These are phyloP conservation scores for Hyles lineata DNA, from an alignment of 2,888 invertebrate species.

Conservation along the genomic window DNA sequence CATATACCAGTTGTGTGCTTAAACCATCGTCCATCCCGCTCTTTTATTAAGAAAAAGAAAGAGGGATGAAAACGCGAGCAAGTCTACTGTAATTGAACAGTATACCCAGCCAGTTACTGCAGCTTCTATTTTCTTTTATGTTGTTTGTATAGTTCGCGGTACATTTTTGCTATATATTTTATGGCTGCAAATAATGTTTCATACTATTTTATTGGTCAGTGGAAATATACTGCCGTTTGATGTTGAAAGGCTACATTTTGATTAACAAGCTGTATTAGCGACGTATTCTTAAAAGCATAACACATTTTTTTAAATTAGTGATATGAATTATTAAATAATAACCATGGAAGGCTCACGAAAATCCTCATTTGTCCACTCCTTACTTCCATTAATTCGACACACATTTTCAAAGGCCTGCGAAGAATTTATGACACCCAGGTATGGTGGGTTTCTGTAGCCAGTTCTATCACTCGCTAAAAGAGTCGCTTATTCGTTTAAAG, in stretches of 20 bases:
- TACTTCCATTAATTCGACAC: no score
- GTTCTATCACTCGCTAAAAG: no score
- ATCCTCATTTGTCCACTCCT: no score
- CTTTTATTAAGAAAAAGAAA: conserved; percentile 30
- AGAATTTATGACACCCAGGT: no score
- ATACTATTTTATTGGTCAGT: conserved; percentile 12
- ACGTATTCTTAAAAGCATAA: no score
- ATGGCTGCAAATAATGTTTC: conserved; percentile 37
- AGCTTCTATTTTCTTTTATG: conserved; percentile 34
- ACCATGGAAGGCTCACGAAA: background rate
- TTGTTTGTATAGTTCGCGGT: conserved; percentile 30
- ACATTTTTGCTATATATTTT: conserved; percentile 31
- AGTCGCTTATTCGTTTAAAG: no score
- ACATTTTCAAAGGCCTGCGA: no score
- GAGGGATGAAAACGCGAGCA: conserved; percentile 18
- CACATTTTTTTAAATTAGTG: no score
- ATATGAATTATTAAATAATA: background rate
- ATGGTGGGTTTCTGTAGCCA: no score
- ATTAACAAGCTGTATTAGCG: background rate
- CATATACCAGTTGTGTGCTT: conserved; percentile 27
- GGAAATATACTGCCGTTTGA: background rate
- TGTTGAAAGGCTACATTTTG: background rate
- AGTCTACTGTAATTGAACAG: conserved; percentile 29
- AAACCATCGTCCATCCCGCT: conserved; percentile 27
- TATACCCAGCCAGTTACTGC: conserved; percentile 25